Evolutionary conservation across 2,797 vertebrate genomes (phyloP), one percentile per base, ranked within the genome.

Genomic region (Phoxinus dragarum): DNA sequence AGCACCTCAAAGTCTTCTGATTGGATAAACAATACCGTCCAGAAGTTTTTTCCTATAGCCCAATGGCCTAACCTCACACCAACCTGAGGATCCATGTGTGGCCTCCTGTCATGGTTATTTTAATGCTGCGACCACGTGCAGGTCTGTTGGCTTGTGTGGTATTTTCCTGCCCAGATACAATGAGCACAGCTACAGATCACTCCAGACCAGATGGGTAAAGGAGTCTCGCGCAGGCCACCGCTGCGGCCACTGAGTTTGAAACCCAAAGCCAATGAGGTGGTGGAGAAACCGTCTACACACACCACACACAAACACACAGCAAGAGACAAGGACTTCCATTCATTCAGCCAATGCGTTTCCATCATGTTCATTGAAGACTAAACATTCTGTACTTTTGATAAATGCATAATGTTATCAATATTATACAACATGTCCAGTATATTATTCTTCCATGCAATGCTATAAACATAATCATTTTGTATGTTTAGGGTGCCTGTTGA

Each of bases 241-340:
- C 88, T 93, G 93, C 88, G 93, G 92, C 88, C 90, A 92, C 88
- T 87, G 86, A 72, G 90, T 12, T 87, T 92, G 89, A 91, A 94
- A 93, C 91, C 90, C 93, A 92, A 92, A 90, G 88, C 92, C 93
- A 93, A 90, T 92, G 90, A 84, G 64, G 82, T 71, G 67, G 77
- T 86, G 84, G 19, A 74, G 75, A 80, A 80, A 73, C 36, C 7
- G 2, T 82, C 69, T 64, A 73, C 54, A 72, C 42, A 73, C 54
- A 82, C 69, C 52, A 82, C 54, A 82, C 47, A 72, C 68, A 68
- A 21, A 68, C 44, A 80, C 64, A 81, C 47, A 81, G 75, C 36
- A 78, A 61, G 54, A 78, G 54, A 78, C 44, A 68, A 44, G 56
- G 59, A 79, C 66, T 23, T 66, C n/a, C 77, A 80, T 66, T 44